A percentile compares a stretch with the other conserved stretches of the same genome.
Conservation (phyloP, 1,140 invertebrate genomes). For the silkworm (Bombyx mori) region DNA sequence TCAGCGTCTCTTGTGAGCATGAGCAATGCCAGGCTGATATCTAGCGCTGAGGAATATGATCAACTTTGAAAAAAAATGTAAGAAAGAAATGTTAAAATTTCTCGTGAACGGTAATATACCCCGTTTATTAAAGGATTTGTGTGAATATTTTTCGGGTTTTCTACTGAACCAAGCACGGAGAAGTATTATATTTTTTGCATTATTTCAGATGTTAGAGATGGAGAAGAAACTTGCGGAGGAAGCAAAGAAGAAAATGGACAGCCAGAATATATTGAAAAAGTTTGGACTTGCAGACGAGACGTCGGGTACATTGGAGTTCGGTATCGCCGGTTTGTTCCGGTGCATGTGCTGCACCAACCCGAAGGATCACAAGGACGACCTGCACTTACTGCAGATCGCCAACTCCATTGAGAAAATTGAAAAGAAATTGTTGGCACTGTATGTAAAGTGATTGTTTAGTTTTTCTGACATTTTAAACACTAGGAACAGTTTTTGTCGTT, state of each 20-base stretch:
- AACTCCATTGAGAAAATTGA: conserved; percentile 84
- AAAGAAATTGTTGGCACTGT: conserved; percentile 83
- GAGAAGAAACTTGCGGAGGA: conserved; percentile 89
- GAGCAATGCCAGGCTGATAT: too few relatives aligned
- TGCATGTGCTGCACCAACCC: conserved; percentile 92
- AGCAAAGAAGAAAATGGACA: conserved; percentile 85
- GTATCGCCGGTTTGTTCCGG: conserved; percentile 88
- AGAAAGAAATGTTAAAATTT: too few relatives aligned
- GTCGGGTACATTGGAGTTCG: conserved; percentile 89
- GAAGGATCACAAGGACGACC: conserved; percentile 86
- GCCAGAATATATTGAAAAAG: conserved; percentile 84
- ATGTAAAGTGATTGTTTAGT: conserved; percentile 61
- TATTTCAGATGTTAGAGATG: conserved; percentile 83
- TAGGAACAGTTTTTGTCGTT: too few relatives aligned
- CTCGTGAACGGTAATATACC: too few relatives aligned
- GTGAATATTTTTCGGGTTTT: too few relatives aligned
- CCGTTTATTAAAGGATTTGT: too few relatives aligned
- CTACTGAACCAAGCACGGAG: too few relatives aligned
- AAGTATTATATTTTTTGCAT: neutral
- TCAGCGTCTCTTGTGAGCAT: too few relatives aligned
- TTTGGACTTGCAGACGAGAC: conserved; percentile 82
- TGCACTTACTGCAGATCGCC: conserved; percentile 87
- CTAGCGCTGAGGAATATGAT: too few relatives aligned
- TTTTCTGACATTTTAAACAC: too few relatives aligned
- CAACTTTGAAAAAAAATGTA: too few relatives aligned